Base-by-base conservation (phyloP, 2,888 invertebrate genomes). In the Platycnemis pennipes region DNA sequence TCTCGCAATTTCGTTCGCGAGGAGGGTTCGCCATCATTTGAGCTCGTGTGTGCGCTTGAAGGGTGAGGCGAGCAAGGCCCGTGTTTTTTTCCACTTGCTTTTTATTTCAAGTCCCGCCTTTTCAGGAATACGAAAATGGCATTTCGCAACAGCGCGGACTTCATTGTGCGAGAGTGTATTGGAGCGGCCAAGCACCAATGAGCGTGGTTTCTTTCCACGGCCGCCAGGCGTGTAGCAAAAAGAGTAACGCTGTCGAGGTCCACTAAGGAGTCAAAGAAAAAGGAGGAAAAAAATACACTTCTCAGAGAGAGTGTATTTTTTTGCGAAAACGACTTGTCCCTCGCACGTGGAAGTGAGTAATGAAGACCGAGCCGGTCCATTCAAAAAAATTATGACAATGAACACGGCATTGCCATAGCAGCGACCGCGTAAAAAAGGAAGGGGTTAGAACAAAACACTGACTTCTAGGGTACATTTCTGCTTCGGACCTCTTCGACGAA, bases 1-100 rank as follows among this genome's bases (percentile, higher is more conserved):
- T 91, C 89, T 56, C 89, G 56, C 89, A 89, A 89, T 89, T 89
- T 89, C 89, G 37, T 42, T 7, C 31, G 77, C 42, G 56, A 89
- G 56, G 37, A 16, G 56, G 22, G 89, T 42, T 42, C 53, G 89
- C 56, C 37, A 22, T 46, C 46, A 46, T 87, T 87, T 89, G 77
- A 77, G n/a, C 77, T 37, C 31, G 31, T 37, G 77, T 77, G 77
- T 31, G 63, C 63, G 63, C n/a, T n/a, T n/a, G n/a, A n/a, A n/a
- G n/a, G n/a, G n/a, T n/a, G n/a, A n/a, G 31, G 37, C 2, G 77
- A 26, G 63, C 26, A n/a, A n/a, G 16, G 63, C 16, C n/a, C 2
- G 2, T 77, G 11, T 77, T 31, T 77, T 5, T 8, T 31, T 37
- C 31, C 77, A 22, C 77, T 77, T 11, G 63, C 7, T 37, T 37